Evolutionary conservation across 2,888 invertebrate species (phyloP), one percentile per base, ranked within the genome.

Genomic region (Ferrisia virgata): DNA sequence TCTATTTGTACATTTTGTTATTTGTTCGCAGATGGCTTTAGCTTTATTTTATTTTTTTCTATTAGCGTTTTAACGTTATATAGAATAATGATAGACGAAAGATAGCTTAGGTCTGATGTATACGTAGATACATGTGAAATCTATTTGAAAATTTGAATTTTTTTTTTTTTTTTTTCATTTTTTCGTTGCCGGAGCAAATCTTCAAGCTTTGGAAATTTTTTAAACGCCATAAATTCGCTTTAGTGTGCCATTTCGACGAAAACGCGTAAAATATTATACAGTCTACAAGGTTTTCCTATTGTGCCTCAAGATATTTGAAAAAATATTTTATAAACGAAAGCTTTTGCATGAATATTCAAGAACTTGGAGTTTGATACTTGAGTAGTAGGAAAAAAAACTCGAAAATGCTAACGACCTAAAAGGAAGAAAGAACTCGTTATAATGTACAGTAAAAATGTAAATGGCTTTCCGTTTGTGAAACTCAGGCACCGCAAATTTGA

Each of bases 361-460:
- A 72, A 72, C 72, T 72, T 31, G 72, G 31, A 72, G 72, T 72
- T 33, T 72, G 72, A 72, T 72, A 72, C 72, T 72, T 36, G 33
- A 72, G 72, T 28, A 33, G 72, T 72, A 36, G 8, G 3, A 47
- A 28, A 64, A 64, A 31, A 31, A 72, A n/a, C 72, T 72, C 33
- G 72, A 72, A 72, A 72, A 72, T 72, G 72, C 72, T 72, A 72
- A 72, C 72, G 72, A 72, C 72, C 72, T 33, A 33, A 72, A 72
- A 72, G 72, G 72, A 72, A 72, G 72, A 72, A 72, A 72, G 72
- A 72, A 72, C 72, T 72, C 72, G 72, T 72, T 72, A 72, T 72
- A 72, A 72, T 72, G 72, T 72, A 72, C 72, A 33, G 72, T 72
- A 72, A 72, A 72, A 72, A 72, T 72, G 72, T 72, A 72, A 72